Base-by-base conservation (phyloP, 2,888 invertebrate species). In the Conistra vaccinii region DNA sequence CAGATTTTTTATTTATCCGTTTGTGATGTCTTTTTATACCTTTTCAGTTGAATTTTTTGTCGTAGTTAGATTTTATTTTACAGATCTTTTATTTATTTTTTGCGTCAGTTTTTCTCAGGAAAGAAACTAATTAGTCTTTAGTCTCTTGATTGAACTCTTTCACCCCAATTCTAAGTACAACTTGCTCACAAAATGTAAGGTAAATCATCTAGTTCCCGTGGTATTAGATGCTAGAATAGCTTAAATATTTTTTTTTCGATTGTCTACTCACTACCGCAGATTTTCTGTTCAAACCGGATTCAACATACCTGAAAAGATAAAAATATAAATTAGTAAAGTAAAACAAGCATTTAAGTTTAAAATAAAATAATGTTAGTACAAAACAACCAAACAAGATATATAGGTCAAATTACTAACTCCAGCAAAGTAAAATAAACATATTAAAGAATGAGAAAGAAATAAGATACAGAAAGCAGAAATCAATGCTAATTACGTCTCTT, bases 231-330 rank as follows among this genome's bases (percentile, higher is more conserved):
- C 20, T 26, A 12, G 26, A 6, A 55, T 26, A 26, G 17, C 55
- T 7, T 26, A 26, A 39, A 2, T 20, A 53, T 14, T 9, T 17
- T 26, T 4, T 23, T 3, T 55, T n/a, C 20, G 23, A 66, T 23
- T 12, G 17, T 69, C 12, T 67, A 85, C 81, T 85, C 42, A 85
- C 69, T 53, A 32, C 9, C 0, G 39, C 3, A 45, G 32, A 53
- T 12, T 32, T 61, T 29, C 51, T 0, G 20, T 58, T 51, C n/a
- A 77, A 84, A 51, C 61, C 6, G 42, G 26, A 68, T 26, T 26
- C 0, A 60, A 83, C 84, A 53, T 84, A 84, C 85, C 85, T 85
- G 83, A 48, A 84, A 84, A 73, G 17, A 85, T 1, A 73, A 12
- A 75, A 61, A 73, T 0, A 23, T 17, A 32, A 17, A 67, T 62